Conservation (phyloP, 2,888 invertebrate species). For the Drosophila hawaiiensis region DNA sequence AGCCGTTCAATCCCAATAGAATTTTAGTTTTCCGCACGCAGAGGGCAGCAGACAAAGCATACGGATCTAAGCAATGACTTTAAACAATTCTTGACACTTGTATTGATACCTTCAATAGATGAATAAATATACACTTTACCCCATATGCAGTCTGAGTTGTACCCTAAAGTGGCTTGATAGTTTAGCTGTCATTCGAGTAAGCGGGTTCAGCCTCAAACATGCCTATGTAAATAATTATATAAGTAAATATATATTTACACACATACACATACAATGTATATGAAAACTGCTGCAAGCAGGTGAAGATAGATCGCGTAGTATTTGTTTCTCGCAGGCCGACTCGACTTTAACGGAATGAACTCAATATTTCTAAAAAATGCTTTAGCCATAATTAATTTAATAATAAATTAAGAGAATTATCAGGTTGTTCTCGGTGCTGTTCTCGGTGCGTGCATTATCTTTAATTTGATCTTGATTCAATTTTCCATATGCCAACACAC, state of each 20-base stretch:
- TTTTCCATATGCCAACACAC: background rate
- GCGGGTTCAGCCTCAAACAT: background rate
- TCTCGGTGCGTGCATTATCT: background rate
- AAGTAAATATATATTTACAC: background rate
- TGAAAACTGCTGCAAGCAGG: background rate
- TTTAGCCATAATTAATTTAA: background rate
- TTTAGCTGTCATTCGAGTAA: background rate
- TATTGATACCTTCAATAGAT: background rate
- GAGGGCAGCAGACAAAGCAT: background rate
- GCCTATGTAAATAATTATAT: no score
- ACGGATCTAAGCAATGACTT: background rate
- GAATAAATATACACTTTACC: background rate
- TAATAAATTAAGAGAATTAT: no score
- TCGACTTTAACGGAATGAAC: background rate
- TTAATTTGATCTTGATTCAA: background rate
- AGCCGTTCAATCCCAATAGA: slow-evolving; percentile 36
- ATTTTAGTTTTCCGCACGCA: slow-evolving; percentile 13
- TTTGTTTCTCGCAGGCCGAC: background rate
- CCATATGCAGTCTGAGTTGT: background rate
- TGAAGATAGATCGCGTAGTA: background rate
- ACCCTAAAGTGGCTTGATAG: background rate
- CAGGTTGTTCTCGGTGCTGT: background rate
- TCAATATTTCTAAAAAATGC: background rate
- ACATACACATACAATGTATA: background rate
- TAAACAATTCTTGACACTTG: no score